Evolutionary conservation across 2,113 vertebrate species (phyloP).

Genomic region (Macquaria australasica): DNA sequence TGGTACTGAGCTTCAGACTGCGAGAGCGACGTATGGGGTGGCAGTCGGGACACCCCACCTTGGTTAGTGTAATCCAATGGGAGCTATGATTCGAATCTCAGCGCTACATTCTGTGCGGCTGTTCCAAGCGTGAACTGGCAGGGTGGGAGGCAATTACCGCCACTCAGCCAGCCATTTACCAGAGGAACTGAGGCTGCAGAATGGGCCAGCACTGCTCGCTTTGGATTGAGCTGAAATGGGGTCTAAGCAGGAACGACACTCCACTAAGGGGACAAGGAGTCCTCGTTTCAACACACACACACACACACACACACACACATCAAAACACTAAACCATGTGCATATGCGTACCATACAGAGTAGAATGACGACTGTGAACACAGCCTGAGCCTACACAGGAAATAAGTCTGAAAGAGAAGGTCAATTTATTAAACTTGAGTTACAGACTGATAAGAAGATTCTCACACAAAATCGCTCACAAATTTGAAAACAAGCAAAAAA

Average conservation of each 20-base stretch:
- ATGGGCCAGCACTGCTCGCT: constrained; percentile 67
- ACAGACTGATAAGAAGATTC: not conserved
- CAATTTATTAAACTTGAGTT: constrained; percentile 10
- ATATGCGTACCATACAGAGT: constrained; percentile 10
- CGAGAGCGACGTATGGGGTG: constrained; percentile 1
- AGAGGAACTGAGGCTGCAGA: constrained; percentile 65
- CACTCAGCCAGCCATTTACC: constrained; percentile 77
- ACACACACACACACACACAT: constrained; percentile 1
- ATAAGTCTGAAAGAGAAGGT: constrained; percentile 2
- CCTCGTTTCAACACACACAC: constrained; percentile 18
- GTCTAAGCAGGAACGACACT: constrained; percentile 66
- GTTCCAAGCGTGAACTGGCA: constrained; percentile 67
- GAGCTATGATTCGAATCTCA: constrained; percentile 56
- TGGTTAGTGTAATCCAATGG: constrained; percentile 38
- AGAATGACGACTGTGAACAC: not conserved
- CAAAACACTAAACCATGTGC: constrained; percentile 14
- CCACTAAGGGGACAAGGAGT: constrained; percentile 40
- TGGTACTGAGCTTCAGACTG: constrained; percentile 9
- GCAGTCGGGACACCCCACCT: constrained; percentile 39
- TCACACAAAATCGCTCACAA: not conserved
- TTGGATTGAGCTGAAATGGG: constrained; percentile 66
- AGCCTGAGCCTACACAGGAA: constrained; percentile 1
- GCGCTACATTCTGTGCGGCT: constrained; percentile 41
- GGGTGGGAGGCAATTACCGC: constrained; percentile 76
- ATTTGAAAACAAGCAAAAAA: constrained; percentile 2